Evolutionary conservation across 2,797 vertebrate species (phyloP).

Genomic region (Borostomias antarcticus): DNA sequence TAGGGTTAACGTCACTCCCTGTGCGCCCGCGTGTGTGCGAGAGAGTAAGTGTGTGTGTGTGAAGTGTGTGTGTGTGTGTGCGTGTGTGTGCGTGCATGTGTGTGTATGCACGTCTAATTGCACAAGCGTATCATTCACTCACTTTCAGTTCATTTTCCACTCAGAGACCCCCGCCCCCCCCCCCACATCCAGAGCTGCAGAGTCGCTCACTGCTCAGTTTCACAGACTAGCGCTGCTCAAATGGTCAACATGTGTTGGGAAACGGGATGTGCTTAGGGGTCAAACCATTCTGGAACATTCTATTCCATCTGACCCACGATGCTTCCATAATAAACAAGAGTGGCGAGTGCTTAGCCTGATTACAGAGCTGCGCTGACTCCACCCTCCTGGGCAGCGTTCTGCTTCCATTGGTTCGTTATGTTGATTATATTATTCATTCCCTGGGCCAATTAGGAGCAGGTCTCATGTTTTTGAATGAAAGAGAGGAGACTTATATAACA

Average conservation of each 20-base stretch:
- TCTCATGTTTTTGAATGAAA: background rate
- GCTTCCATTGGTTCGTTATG: background rate
- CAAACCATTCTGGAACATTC: conserved; percentile 39
- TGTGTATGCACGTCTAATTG: too few species aligned
- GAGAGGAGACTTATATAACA: conserved; percentile 14
- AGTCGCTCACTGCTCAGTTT: conserved; percentile 52
- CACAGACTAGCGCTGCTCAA: conserved; percentile 69
- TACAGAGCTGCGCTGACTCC: background rate
- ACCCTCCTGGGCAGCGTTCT: too few species aligned
- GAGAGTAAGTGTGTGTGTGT: background rate
- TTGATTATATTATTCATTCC: background rate
- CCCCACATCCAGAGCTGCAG: too few species aligned
- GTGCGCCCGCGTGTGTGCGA: conserved; percentile 15
- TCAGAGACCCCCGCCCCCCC: too few species aligned
- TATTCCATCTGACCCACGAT: too few species aligned
- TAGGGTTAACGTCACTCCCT: conserved; percentile 37
- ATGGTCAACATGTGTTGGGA: conserved; percentile 79
- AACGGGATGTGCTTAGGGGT: conserved; percentile 71
- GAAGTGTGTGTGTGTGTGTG: conserved; percentile 34
- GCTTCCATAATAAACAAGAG: conserved; percentile 14
- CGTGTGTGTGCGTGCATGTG: background rate
- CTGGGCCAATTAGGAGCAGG: background rate
- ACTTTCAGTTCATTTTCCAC: too few species aligned
- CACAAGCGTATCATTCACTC: too few species aligned
- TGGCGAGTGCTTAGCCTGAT: conserved; percentile 51